Evolutionary conservation across 2,797 vertebrate genomes (phyloP).

Genomic region (Nyctalus aviator): DNA sequence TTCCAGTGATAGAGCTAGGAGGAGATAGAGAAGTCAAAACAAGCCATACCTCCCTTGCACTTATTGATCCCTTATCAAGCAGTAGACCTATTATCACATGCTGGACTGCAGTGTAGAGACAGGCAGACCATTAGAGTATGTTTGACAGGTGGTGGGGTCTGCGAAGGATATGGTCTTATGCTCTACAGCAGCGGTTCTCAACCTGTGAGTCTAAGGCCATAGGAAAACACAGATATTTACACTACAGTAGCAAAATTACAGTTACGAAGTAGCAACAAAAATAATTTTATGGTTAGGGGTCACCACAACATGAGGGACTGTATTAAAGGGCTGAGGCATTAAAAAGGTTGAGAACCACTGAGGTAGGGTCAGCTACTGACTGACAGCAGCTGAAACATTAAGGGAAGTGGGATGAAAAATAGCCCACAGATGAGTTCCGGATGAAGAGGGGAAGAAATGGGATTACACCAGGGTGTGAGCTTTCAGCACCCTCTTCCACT

Average conservation of each 20-base stretch:
- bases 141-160: neutral
- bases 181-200: no score
- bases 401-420: conserved; percentile 53
- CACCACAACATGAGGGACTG: no score
- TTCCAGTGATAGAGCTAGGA: neutral
- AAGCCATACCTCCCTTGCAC: neutral
- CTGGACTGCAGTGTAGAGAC: neutral
- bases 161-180: neutral
- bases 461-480: conserved; percentile 64
- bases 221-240: no score
- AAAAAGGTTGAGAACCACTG: no score
- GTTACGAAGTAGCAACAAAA: no score
- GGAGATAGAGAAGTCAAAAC: conserved; percentile 21
- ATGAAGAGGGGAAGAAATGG: conserved; percentile 34
- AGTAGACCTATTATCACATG: neutral
- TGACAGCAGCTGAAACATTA: conserved; percentile 61
- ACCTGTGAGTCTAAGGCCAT: no score
- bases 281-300: no score
- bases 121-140: conserved; percentile 1
- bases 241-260: no score
- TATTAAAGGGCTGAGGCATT: no score
- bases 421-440: conserved; percentile 53
- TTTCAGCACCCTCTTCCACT: conserved; percentile 55
- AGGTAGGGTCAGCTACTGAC: conserved; percentile 59
- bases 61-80: conserved; percentile 22